Conservation (phyloP, 2,797 vertebrate genomes). For the Gambelia wislizenii region DNA sequence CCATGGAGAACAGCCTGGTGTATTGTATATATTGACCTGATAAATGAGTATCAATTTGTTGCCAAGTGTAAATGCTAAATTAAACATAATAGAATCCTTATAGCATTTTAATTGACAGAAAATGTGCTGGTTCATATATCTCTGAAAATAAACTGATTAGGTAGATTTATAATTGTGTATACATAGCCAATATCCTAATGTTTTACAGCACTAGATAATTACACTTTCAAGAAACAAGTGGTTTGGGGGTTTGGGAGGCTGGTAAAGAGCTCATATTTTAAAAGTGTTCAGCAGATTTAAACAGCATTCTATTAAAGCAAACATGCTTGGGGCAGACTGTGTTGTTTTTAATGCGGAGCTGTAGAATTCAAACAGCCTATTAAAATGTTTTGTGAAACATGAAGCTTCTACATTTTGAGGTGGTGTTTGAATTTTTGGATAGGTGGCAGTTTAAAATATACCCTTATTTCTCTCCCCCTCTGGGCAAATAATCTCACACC, state of each 20-base stretch:
- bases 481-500: neutral
- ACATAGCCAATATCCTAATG: neutral
- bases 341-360: slow-evolving; percentile 1
- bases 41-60: neutral
- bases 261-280: slow-evolving; percentile 7
- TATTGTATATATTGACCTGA: neutral
- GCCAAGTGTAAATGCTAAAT: neutral
- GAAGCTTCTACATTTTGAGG: neutral
- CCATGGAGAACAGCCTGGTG: neutral
- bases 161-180: neutral
- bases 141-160: slow-evolving; percentile 3
- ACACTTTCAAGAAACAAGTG: neutral
- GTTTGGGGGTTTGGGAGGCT: neutral
- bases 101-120: neutral
- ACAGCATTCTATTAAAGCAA: slow-evolving; percentile 13
- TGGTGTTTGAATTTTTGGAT: neutral
- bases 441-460: slow-evolving; percentile 10
- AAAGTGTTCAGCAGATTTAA: slow-evolving; percentile 17
- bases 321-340: neutral
- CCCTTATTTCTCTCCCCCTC: neutral
- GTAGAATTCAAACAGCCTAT: slow-evolving; percentile 15
- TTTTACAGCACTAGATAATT: neutral
- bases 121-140: slow-evolving; percentile 4
- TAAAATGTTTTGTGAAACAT: slow-evolving; percentile 13
- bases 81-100: neutral